Percentiles rank a stretch among this genome's conserved stretches.
These are phyloP conservation scores for Paracyclopina nana DNA, from an alignment of 1,140 invertebrate species.

Conservation along the genomic window DNA sequence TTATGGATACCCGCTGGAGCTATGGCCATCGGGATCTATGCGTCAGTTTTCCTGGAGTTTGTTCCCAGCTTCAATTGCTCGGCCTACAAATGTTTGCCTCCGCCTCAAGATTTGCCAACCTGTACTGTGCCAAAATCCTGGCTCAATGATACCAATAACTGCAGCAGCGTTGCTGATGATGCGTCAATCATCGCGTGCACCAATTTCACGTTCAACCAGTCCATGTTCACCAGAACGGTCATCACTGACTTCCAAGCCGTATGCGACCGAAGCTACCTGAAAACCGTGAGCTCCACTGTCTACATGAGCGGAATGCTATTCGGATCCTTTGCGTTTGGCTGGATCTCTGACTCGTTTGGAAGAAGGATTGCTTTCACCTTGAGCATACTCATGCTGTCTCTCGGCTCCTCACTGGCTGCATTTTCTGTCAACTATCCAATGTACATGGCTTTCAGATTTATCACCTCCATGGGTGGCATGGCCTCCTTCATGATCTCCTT, in stretches of 20 bases:
- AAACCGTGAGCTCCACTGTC: background rate
- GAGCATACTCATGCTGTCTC: background rate
- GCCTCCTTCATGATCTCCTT: background rate
- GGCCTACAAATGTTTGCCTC: background rate
- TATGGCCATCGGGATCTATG: background rate
- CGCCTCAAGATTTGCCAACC: background rate
- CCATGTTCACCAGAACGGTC: background rate
- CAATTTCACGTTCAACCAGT: background rate
- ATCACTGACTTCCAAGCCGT: background rate
- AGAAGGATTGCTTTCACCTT: background rate
- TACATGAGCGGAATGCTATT: constrained; percentile 2
- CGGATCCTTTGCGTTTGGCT: constrained; percentile 1
- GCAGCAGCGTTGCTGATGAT: background rate
- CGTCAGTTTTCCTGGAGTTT: background rate
- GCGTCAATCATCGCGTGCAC: background rate
- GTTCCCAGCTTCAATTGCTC: background rate
- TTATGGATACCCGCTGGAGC: background rate
- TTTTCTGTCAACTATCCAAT: background rate
- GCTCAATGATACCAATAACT: background rate
- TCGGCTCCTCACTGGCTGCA: background rate
- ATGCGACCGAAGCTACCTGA: background rate
- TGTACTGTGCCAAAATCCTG: background rate
- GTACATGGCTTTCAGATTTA: background rate
- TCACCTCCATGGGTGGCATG: constrained; percentile 1
- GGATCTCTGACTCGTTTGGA: constrained; percentile 1